phyloP scores from a whole-genome alignment of 2,797 vertebrate species.

The Hypotaenidia philippensis region DNA sequence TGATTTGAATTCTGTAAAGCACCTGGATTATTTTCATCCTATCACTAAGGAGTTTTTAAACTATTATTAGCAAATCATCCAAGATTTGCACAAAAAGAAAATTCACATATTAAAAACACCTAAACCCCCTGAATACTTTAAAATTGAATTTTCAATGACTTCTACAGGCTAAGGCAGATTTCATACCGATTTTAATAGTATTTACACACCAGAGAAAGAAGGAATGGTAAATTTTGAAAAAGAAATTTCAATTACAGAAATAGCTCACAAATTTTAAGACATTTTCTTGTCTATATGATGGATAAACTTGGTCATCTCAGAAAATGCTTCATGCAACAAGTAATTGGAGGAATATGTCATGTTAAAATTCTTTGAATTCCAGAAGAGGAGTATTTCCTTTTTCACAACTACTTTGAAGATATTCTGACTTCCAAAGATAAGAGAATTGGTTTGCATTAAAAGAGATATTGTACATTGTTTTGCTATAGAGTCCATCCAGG shows the following conservation, averaged over 20 bases:
- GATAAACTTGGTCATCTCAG: not conserved
- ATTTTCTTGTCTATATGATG: not conserved
- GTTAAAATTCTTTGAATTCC: not conserved
- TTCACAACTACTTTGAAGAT: not conserved
- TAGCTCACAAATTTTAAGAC: not conserved
- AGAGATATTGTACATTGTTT: not conserved
- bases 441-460: not conserved
- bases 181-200: not conserved
- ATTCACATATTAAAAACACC: not conserved
- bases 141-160: slow-evolving; percentile 7
- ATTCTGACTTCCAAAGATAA: not conserved
- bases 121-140: not conserved
- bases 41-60: not conserved
- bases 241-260: not conserved
- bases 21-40: slow-evolving; percentile 26
- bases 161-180: not conserved
- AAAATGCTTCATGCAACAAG: not conserved
- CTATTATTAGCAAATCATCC: not conserved
- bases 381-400: not conserved
- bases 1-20: slow-evolving; percentile 26
- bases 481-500: not conserved
- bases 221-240: not conserved
- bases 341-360: not conserved
- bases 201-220: not conserved
- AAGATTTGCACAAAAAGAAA: not conserved